Base-by-base conservation (phyloP, 23 tunicate species). In the Trididemnum miniatum region DNA sequence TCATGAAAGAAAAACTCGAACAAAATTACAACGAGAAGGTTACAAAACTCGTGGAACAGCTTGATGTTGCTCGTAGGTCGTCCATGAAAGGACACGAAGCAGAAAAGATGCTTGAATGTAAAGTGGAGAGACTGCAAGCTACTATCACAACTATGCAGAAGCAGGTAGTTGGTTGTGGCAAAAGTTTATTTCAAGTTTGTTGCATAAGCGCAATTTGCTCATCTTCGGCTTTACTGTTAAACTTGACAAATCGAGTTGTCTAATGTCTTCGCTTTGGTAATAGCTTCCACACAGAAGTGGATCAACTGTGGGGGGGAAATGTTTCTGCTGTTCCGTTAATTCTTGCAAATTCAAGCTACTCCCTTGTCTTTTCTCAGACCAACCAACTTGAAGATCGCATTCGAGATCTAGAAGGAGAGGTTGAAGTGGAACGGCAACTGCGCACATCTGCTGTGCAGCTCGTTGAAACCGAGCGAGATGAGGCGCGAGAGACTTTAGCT, bases 1-100 rank as follows among this genome's bases (percentile, higher is more conserved):
- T 77, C 35, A 72, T 86, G 85, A 86, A 80, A 60, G 91, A 86
- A 0, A 91, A 91, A 34, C 54, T 90, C 72, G 96, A 85, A 75
- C 0, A 26, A 0, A 83, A 85, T 37, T 90, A 80, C 71, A 32
- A 20, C 3, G 64, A 71, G 1, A 90, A 85, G 89, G 95, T 89
- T 5, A 62, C 67, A 22, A 12, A 49, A 9, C 15, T 49, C 12
- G 57, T 9, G 12, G 12, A 38, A 15, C 66, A 84, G 29, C 65
- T 62, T 2, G 87, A 74, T 28, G 24, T 34, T 20, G 62, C 81
- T 34, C 81, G 81, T 0, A 35, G 39, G 31, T 31, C 72, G 1
- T 26, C 40, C 44, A 54, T 35, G 31, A 77, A 84, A 75, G n/a
- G 59, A 15, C 87, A 74, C 34, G 87, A 84, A 35, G 54, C 64